Conservation (phyloP, 2,113 vertebrate species). For the Entelurus aequoreus region DNA sequence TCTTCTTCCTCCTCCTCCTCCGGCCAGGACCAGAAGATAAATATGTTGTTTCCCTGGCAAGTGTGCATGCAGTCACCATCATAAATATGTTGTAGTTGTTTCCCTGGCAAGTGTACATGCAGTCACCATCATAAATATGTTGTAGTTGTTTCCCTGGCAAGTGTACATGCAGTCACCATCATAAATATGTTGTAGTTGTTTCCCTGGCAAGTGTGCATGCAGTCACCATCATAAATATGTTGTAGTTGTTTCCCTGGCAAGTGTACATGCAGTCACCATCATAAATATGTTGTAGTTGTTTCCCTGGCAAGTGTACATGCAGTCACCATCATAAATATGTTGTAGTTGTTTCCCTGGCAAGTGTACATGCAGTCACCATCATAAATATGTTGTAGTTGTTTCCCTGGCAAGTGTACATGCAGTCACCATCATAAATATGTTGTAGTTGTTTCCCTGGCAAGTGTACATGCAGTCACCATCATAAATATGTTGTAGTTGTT, state of each 20-base stretch:
- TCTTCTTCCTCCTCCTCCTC: no score
- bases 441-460: background rate
- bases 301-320: slow-evolving; percentile 9
- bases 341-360: background rate
- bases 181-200: background rate
- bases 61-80: slow-evolving; percentile 7
- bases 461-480: slow-evolving; percentile 7
- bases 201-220: slow-evolving; percentile 10
- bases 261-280: slow-evolving; percentile 7
- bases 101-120: slow-evolving; percentile 9
- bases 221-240: background rate
- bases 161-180: slow-evolving; percentile 7
- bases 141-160: background rate
- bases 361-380: slow-evolving; percentile 7
- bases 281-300: background rate
- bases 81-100: background rate
- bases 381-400: background rate
- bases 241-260: background rate
- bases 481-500: background rate
- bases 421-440: background rate
- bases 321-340: background rate
- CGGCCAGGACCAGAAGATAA: background rate
- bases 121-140: background rate
- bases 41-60: slow-evolving; percentile 1
- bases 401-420: slow-evolving; percentile 9